Percentiles rank a stretch among this genome's conserved stretches.
phyloP scores from a whole-genome alignment of 2,888 invertebrate genomes.

The Leucozona laternaria region DNA sequence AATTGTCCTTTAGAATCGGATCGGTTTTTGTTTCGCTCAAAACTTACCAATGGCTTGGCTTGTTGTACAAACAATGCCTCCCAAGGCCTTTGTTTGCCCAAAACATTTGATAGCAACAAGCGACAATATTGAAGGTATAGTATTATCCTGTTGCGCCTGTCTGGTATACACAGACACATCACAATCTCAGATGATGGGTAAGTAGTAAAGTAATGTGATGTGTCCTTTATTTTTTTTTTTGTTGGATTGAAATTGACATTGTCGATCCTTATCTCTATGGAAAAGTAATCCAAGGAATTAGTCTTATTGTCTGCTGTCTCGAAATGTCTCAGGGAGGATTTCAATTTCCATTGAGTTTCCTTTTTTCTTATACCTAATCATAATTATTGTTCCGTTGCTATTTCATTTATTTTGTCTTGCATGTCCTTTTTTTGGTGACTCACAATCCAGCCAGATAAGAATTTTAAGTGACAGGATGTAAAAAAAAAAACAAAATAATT shows the following conservation, averaged over 20 bases:
- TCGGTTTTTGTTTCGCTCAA: constrained; percentile 57
- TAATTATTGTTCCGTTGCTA: constrained; percentile 1
- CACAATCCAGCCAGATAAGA: constrained; percentile 36
- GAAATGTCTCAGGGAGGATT: constrained; percentile 50
- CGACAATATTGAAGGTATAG: constrained; percentile 56
- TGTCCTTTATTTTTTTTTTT: constrained; percentile 38
- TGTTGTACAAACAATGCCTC: constrained; percentile 78
- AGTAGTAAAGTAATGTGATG: constrained; percentile 46
- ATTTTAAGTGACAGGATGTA: constrained; percentile 49
- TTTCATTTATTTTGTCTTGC: constrained; percentile 32
- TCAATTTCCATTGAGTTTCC: constrained; percentile 52
- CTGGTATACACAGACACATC: not conserved
- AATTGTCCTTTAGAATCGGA: constrained; percentile 46
- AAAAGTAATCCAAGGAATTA: constrained; percentile 67
- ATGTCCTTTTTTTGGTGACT: constrained; percentile 66
- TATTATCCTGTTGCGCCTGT: constrained; percentile 51
- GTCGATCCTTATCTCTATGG: constrained; percentile 44
- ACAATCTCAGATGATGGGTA: constrained; percentile 8
- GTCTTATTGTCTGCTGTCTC: constrained; percentile 76
- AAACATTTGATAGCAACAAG: constrained; percentile 64
- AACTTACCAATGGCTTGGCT: constrained; percentile 73
- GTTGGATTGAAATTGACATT: constrained; percentile 64
- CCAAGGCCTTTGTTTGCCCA: constrained; percentile 70
- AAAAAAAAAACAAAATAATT: not conserved
- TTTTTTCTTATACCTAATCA: constrained; percentile 26